phyloP scores from a whole-genome alignment of 2,113 vertebrate species.

The Pogona vitticeps region DNA sequence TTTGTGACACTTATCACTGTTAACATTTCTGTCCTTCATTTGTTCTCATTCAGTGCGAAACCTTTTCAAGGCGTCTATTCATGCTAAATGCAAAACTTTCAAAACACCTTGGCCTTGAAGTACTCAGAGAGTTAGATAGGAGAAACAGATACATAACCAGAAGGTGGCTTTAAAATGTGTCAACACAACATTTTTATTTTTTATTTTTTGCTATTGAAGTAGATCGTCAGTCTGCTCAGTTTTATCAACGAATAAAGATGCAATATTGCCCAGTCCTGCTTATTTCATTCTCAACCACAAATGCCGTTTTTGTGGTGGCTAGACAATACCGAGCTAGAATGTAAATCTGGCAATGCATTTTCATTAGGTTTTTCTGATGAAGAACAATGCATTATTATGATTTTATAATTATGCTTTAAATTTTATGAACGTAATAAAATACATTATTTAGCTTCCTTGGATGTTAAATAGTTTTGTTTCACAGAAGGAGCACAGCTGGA shows the following conservation, averaged over 20 bases:
- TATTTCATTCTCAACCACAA: slow-evolving; percentile 35
- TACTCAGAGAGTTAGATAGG: not conserved
- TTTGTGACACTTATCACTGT: slow-evolving; percentile 49
- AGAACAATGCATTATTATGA: not conserved
- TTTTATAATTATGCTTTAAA: slow-evolving; percentile 19
- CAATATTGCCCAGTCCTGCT: not conserved
- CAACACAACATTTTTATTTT: not conserved
- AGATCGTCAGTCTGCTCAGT: slow-evolving; percentile 30
- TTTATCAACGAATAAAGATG: slow-evolving; percentile 35
- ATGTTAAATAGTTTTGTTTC: slow-evolving; percentile 5
- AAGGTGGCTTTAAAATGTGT: slow-evolving; percentile 2
- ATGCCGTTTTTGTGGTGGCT: slow-evolving; percentile 20
- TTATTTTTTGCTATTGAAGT: slow-evolving; percentile 30
- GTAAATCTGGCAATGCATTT: slow-evolving; percentile 23
- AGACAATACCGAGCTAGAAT: not conserved
- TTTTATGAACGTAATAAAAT: slow-evolving; percentile 18
- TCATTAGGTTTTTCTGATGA: slow-evolving; percentile 13
- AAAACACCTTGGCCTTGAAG: slow-evolving; percentile 57
- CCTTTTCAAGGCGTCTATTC: slow-evolving; percentile 63
- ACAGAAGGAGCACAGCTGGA: slow-evolving; percentile 6
- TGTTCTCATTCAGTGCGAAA: slow-evolving; percentile 61
- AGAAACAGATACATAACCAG: slow-evolving; percentile 29
- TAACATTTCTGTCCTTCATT: slow-evolving; percentile 41
- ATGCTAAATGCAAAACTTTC: slow-evolving; percentile 49
- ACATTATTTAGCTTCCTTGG: not conserved